A percentile compares a stretch with the other conserved stretches of the same genome.
Evolutionary conservation across 2,113 vertebrate genomes (phyloP).

Genomic region (Dromiciops gliroides): DNA sequence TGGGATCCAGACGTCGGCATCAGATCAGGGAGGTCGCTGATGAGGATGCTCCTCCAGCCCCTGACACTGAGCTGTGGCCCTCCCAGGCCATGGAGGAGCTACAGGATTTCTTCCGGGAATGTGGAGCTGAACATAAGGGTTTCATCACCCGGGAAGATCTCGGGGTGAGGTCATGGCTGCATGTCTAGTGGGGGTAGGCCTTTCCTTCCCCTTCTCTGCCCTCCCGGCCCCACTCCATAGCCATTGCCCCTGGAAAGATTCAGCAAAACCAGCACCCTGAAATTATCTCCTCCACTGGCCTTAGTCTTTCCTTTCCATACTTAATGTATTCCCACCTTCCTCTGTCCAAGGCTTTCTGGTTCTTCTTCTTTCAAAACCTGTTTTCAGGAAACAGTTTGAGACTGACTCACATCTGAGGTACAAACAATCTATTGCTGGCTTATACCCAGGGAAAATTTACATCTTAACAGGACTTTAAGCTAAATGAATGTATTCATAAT

Average conservation of each 20-base stretch:
- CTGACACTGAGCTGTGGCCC: neutral
- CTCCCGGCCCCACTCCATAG: too few species aligned
- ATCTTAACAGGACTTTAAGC: neutral
- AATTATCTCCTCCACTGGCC: neutral
- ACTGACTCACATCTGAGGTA: neutral
- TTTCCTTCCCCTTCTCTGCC: too few species aligned
- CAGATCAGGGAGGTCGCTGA: conserved; percentile 58
- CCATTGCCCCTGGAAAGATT: neutral
- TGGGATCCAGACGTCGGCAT: conserved; percentile 85
- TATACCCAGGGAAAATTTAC: neutral
- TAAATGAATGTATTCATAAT: conserved; percentile 3
- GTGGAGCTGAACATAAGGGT: conserved; percentile 52
- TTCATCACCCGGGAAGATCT: conserved; percentile 79
- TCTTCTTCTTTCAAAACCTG: neutral
- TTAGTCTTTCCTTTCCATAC: neutral
- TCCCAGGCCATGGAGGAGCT: conserved; percentile 60
- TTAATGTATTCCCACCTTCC: neutral
- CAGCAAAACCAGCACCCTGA: neutral
- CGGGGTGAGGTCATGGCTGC: conserved; percentile 77
- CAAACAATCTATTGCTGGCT: neutral
- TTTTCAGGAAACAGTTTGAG: neutral
- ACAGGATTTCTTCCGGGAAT: conserved; percentile 68
- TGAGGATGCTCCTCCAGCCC: fast-evolving
- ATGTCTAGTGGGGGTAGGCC: neutral
- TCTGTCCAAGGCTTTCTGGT: neutral